Percentiles rank a stretch among this genome's conserved stretches.
Evolutionary conservation across 1,140 invertebrate species (phyloP).

Genomic region (Drosophila kepulauana): DNA sequence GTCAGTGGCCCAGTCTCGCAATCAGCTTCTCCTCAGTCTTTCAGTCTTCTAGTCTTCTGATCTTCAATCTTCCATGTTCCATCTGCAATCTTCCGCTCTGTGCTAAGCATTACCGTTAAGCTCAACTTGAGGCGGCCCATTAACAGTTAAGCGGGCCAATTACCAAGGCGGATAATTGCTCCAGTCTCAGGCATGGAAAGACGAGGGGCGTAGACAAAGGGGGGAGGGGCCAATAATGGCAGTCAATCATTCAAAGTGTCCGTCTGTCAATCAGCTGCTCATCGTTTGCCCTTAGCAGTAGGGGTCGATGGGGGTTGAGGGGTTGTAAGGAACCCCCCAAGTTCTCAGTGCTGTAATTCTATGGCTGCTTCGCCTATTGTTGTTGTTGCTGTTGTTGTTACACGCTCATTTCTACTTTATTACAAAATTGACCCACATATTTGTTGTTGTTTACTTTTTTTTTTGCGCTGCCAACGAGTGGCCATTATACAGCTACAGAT

Average conservation of each 20-base stretch:
- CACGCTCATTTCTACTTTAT: slow-evolving; percentile 67
- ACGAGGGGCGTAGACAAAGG: background rate
- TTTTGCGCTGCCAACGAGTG: slow-evolving; percentile 49
- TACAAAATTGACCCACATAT: slow-evolving; percentile 82
- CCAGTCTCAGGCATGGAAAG: slow-evolving; percentile 26
- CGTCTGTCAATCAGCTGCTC: slow-evolving; percentile 61
- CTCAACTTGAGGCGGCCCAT: slow-evolving; percentile 73
- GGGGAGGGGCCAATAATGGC: slow-evolving; percentile 17
- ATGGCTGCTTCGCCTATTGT: slow-evolving; percentile 34
- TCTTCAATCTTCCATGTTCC: slow-evolving; percentile 20
- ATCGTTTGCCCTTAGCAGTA: slow-evolving; percentile 20
- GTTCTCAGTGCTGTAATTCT: slow-evolving; percentile 48
- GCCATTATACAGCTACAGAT: slow-evolving; percentile 57
- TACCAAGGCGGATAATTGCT: slow-evolving; percentile 74
- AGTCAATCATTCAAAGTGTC: slow-evolving; percentile 51
- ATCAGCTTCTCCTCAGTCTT: background rate
- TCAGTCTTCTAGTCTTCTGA: slow-evolving; percentile 7
- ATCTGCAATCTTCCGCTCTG: slow-evolving; percentile 26
- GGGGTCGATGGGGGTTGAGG: background rate
- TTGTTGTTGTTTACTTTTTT: slow-evolving; percentile 51
- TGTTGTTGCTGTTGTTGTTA: slow-evolving; percentile 28
- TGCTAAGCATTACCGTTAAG: slow-evolving; percentile 68
- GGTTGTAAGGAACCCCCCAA: slow-evolving; percentile 19
- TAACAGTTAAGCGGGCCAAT: slow-evolving; percentile 81
- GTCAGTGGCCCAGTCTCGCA: slow-evolving; percentile 34